Evolutionary conservation across 2,113 vertebrate species (phyloP).

Genomic region (Microcebus griseorufus): DNA sequence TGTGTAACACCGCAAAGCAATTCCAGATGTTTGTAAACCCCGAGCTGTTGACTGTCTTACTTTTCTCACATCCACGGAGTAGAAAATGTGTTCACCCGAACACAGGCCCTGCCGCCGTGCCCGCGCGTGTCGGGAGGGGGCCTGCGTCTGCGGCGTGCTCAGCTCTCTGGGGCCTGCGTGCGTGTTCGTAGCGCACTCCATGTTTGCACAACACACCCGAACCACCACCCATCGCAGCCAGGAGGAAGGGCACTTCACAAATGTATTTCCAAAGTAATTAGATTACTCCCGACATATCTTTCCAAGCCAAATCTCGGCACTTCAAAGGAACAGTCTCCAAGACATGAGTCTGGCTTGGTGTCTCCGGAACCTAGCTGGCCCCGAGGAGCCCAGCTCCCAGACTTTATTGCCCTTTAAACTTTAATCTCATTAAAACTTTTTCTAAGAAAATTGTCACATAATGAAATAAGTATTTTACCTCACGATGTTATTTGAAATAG

Average conservation of each 20-base stretch:
- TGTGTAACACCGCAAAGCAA: constrained; percentile 74
- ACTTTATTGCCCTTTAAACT: not conserved
- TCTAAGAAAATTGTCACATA: not conserved
- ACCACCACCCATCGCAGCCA: fast-evolving
- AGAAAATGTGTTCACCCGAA: fast-evolving
- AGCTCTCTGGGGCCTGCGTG: not conserved
- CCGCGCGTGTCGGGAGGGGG: not conserved
- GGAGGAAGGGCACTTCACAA: not conserved
- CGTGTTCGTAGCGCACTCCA: not conserved
- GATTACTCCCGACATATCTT: fast-evolving
- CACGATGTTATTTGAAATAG: too few species aligned
- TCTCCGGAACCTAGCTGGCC: not conserved
- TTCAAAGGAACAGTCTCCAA: not conserved
- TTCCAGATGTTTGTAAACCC: constrained; percentile 54
- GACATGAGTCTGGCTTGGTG: not conserved
- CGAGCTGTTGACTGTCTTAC: not conserved
- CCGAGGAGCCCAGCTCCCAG: not conserved
- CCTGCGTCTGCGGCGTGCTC: too few species aligned
- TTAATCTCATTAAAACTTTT: not conserved
- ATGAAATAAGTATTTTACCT: not conserved
- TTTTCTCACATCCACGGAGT: not conserved
- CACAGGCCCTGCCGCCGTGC: fast-evolving
- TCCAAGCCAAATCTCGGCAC: not conserved
- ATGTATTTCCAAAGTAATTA: not conserved
- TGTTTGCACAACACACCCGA: not conserved